These are phyloP conservation scores for Alfaro cultratus DNA, from an alignment of 2,797 vertebrate genomes.

Conservation along the genomic window DNA sequence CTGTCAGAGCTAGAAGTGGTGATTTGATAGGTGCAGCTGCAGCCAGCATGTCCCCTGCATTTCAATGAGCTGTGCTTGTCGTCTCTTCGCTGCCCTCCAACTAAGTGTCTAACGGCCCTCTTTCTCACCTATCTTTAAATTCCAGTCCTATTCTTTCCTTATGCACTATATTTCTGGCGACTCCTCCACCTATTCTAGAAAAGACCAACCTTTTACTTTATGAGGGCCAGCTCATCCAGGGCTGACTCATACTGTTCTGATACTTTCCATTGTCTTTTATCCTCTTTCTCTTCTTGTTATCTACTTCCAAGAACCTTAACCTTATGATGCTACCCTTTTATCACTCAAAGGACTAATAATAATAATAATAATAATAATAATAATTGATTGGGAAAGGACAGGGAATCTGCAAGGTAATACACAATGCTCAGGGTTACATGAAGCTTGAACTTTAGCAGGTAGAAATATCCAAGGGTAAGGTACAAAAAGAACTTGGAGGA, in stretches of 20 bases:
- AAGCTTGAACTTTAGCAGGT: neutral
- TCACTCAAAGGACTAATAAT: neutral
- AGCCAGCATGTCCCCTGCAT: slow-evolving; percentile 84
- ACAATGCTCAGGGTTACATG: slow-evolving; percentile 33
- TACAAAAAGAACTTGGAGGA: slow-evolving; percentile 18
- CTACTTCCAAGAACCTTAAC: neutral
- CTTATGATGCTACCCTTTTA: neutral
- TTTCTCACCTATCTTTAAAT: slow-evolving; percentile 40
- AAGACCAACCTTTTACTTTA: slow-evolving; percentile 3
- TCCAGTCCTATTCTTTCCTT: slow-evolving; percentile 38
- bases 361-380: neutral
- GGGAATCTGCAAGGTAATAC: slow-evolving; percentile 15
- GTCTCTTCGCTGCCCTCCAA: slow-evolving; percentile 63
- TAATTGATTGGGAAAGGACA: slow-evolving; percentile 31
- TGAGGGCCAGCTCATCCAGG: slow-evolving; percentile 29
- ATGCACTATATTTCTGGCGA: slow-evolving; percentile 39
- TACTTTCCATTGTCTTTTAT: slow-evolving; percentile 12
- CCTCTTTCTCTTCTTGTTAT: slow-evolving; percentile 1
- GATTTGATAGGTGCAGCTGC: slow-evolving; percentile 88
- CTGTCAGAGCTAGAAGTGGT: slow-evolving; percentile 76
- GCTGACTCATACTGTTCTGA: slow-evolving; percentile 32
- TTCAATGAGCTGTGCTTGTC: slow-evolving; percentile 80
- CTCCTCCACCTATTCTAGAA: slow-evolving; percentile 30
- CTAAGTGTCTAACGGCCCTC: slow-evolving; percentile 45
- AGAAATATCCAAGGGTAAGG: neutral